These are phyloP conservation scores for Oscheius sp. DNA, from an alignment of 2,888 invertebrate species.

Conservation along the genomic window DNA sequence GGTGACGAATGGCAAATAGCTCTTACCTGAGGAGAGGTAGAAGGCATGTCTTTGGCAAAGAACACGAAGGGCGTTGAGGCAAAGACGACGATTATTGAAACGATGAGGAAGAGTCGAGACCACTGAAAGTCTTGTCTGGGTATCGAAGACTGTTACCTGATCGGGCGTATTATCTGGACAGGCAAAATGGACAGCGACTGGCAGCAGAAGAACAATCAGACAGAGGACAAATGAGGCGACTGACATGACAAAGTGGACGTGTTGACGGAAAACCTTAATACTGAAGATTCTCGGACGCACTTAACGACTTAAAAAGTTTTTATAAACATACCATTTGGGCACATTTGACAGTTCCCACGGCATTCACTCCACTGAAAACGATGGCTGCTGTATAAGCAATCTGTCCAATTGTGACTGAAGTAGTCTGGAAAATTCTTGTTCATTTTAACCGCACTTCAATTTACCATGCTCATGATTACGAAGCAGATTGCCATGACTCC, in stretches of 20 bases:
- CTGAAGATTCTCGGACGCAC: too few relatives aligned
- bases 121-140: slow-evolving; percentile 18
- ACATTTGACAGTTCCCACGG: slow-evolving; percentile 61
- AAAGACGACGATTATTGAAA: slow-evolving; percentile 27
- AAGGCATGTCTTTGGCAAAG: slow-evolving; percentile 13
- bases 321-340: slow-evolving; percentile 46
- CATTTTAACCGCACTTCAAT: background rate
- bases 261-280: slow-evolving; percentile 27
- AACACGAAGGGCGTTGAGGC: slow-evolving; percentile 36
- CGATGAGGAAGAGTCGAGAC: slow-evolving; percentile 22
- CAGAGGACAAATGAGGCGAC: slow-evolving; percentile 48
- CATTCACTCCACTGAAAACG: slow-evolving; percentile 58
- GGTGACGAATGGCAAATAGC: slow-evolving; percentile 17
- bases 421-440: slow-evolving; percentile 42
- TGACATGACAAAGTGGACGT: slow-evolving; percentile 44
- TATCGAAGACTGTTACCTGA: slow-evolving; percentile 35
- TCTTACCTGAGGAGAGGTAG: background rate
- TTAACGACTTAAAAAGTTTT: too few relatives aligned
- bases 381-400: slow-evolving; percentile 60
- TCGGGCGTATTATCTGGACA: slow-evolving; percentile 47
- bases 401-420: slow-evolving; percentile 47
- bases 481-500: slow-evolving; percentile 58
- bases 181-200: slow-evolving; percentile 42
- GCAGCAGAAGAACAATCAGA: slow-evolving; percentile 44
- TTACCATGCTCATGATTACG: slow-evolving; percentile 37